Evolutionary conservation across 2,888 invertebrate species (phyloP), one percentile per base, ranked within the genome.

Genomic region (Elysia crispata): DNA sequence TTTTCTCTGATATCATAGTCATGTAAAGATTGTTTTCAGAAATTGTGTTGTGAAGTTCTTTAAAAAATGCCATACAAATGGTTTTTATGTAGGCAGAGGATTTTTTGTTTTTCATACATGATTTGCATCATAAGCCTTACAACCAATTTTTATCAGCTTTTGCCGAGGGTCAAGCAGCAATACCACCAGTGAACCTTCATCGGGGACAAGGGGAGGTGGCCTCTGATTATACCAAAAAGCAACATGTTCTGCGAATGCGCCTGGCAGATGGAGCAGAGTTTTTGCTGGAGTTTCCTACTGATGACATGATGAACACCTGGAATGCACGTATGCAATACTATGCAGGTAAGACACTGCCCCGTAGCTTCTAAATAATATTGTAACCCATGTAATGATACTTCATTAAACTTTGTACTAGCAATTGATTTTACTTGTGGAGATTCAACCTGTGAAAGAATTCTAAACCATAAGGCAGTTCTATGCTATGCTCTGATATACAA

Each of bases 231-330:
- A 97, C 96, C 20, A 99, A 99, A 92, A 95, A 97, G 90, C 95
- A 97, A 89, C 80, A 85, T 60, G 98, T 98, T 50, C 81, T 92
- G 25, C 95, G 98, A 67, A 93, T 99, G 80, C 94, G 94, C 75
- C 94, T 97, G 85, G 95, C 95, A 0, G 99, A 99, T 92, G 97
- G 97, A 1, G 96, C 98, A 0, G 98, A 98, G 93, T 98, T 96
- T 93, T 93, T 99, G 83, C 97, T 99, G 92, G 94, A 96, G 67
- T 95, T 96, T 73, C 93, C 94, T 11, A 94, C 94, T 67, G 94
- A 95, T 77, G 94, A 94, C 0, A 95, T 95, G 79, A 95, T 97
- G 95, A 94, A 94, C 88, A 97, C 97, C 81, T 98, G 98, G 98
- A 95, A 97, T 23, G 95, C 95, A 90, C 98, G 97, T 93, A 95